A percentile compares a stretch with the other conserved stretches of the same genome.
Conservation (phyloP, 2,888 invertebrate species). For the Trichacis sp. region DNA sequence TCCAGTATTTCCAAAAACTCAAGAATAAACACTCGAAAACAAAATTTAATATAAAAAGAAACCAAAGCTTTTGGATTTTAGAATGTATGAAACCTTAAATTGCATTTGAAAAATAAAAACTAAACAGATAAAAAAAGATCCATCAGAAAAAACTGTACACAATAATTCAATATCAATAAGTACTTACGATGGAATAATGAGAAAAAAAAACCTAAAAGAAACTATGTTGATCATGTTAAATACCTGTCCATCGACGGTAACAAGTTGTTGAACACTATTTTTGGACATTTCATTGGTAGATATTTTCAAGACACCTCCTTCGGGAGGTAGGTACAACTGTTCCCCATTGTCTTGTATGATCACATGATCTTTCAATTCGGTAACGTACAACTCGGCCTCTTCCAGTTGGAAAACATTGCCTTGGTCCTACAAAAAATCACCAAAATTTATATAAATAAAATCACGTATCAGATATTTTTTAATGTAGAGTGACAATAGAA, state of each 20-base stretch:
- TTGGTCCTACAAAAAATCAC: background rate
- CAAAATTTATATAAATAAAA: too few relatives aligned
- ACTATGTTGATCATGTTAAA: conserved; percentile 14
- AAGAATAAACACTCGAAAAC: too few relatives aligned
- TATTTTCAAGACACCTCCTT: conserved; percentile 57
- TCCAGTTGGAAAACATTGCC: conserved; percentile 18
- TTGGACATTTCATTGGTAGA: conserved; percentile 48
- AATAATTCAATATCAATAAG: too few relatives aligned
- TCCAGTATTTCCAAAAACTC: too few relatives aligned
- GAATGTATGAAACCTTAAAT: too few relatives aligned
- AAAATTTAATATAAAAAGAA: too few relatives aligned
- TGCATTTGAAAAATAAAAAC: too few relatives aligned
- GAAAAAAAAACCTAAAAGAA: background rate
- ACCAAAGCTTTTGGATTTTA: too few relatives aligned
- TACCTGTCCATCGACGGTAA: conserved; percentile 57
- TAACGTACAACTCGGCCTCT: conserved; percentile 69
- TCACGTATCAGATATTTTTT: too few relatives aligned
- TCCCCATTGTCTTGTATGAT: conserved; percentile 68
- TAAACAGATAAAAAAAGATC: too few relatives aligned
- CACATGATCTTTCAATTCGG: conserved; percentile 71
- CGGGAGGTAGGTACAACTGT: conserved; percentile 59
- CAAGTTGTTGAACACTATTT: conserved; percentile 57
- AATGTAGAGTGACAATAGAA: too few relatives aligned
- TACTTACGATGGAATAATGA: background rate
- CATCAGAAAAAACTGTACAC: too few relatives aligned